Evolutionary conservation across 1,140 invertebrate species (phyloP), one percentile per base, ranked within the genome.

Genomic region (Drosophila sulfurigaster): DNA sequence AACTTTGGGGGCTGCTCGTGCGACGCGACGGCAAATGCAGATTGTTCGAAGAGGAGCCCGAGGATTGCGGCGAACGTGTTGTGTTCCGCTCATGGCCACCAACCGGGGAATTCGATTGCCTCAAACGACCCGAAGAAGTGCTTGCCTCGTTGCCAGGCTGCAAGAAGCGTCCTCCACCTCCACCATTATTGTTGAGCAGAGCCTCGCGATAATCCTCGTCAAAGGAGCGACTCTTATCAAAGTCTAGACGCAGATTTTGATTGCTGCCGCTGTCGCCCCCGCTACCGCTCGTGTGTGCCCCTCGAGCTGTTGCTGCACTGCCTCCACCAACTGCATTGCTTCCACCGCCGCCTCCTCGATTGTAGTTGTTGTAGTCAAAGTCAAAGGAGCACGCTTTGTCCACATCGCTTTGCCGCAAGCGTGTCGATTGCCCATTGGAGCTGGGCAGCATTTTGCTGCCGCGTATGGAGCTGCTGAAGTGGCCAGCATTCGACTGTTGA

Each of bases 351-450:
- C 25, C 51, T 6, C 68, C 54, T 5, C 86, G 86, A 56, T 79
- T 85, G 35, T 81, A 92, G 54, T 85, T 86, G 57, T 62, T 80
- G 75, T 92, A 92, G 45, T 92, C 91, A 28, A 91, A 89, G 60
- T 92, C 92, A 25, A 92, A 92, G 38, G 91, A 92, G 6, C 89
- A 83, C 15, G 90, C 90, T 57, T 92, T 92, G 28, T 92, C 91
- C 20, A 81, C 69, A 32, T 91, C 88, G 20, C 32, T 78, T 45
- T 81, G 79, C 2, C 90, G 85, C 28, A 73, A 43, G 3, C 86
- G 57, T 1, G 68, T 56, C 4, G 67, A 38, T 5, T 35, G 59
- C 1, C 56, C 46, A 49, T 20, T 32, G n/a, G 75, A 49, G 28
- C 58, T 75, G 38, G 32, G 49, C n/a, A 46, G 57, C 15, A 66